These are phyloP conservation scores for Synergus japonicus DNA, from an alignment of 2,888 invertebrate genomes.

Conservation along the genomic window DNA sequence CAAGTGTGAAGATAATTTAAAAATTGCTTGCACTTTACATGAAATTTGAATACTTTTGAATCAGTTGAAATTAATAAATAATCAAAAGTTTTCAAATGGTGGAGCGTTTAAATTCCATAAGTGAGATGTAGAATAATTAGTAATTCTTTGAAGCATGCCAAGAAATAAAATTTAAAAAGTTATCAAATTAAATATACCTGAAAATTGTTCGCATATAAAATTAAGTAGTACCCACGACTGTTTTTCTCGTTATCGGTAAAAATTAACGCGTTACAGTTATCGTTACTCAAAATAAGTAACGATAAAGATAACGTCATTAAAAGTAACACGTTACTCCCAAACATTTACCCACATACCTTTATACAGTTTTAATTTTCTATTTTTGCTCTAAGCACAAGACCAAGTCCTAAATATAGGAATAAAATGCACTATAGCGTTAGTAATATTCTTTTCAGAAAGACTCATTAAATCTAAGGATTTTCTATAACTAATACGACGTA, in stretches of 20 bases:
- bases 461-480: not conserved
- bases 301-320: not conserved
- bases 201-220: not conserved
- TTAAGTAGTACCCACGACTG: not conserved
- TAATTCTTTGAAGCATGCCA: not conserved
- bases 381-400: not conserved
- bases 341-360: not conserved
- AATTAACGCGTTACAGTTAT: too few relatives aligned
- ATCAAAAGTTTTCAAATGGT: not conserved
- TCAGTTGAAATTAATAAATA: not conserved
- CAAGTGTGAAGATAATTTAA: not conserved
- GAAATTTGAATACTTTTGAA: not conserved
- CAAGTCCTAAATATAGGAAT: not conserved
- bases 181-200: not conserved
- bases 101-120: too few relatives aligned
- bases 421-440: not conserved
- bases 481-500: too few relatives aligned
- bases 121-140: not conserved
- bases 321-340: too few relatives aligned
- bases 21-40: not conserved
- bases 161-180: not conserved
- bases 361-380: not conserved
- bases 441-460: not conserved
- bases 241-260: too few relatives aligned
- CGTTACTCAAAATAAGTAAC: too few relatives aligned